phyloP scores from a whole-genome alignment of 2,888 invertebrate species.

The Didymodactylos carnosus region DNA sequence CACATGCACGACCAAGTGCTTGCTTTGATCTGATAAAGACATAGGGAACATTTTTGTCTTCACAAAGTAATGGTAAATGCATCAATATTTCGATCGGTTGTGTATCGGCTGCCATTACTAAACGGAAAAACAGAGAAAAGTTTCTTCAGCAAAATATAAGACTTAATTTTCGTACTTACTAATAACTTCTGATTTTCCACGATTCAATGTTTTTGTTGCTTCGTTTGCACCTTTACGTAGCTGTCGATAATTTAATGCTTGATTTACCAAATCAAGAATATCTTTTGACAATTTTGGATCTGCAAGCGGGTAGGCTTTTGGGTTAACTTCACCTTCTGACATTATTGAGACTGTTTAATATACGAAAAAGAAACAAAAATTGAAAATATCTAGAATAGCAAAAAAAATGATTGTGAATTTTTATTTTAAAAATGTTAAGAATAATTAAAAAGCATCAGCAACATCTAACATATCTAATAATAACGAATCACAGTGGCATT shows the following conservation, averaged over 20 bases:
- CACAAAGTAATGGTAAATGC: constrained; percentile 85
- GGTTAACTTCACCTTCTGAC: constrained; percentile 34
- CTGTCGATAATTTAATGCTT: constrained; percentile 75
- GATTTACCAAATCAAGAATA: constrained; percentile 80
- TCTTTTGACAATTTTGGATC: constrained; percentile 66
- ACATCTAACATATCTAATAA: no score
- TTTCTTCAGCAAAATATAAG: no score
- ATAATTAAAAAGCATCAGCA: no score
- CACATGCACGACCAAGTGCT: constrained; percentile 85
- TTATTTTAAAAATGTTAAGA: no score
- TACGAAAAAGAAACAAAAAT: no score
- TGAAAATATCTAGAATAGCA: no score
- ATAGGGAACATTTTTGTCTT: constrained; percentile 91
- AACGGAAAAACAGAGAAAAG: no score
- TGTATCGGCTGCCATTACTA: constrained; percentile 88
- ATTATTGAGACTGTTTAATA: no score
- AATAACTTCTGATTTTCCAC: constrained; percentile 85
- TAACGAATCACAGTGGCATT: no score
- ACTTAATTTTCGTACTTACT: no score
- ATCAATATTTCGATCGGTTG: constrained; percentile 87
- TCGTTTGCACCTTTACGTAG: constrained; percentile 95
- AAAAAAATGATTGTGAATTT: no score
- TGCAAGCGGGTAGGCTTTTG: constrained; percentile 88
- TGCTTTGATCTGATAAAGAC: constrained; percentile 89
- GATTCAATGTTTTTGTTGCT: constrained; percentile 82